A percentile compares a stretch with the other conserved stretches of the same genome.
Conservation (phyloP, 2,888 invertebrate genomes). For the Morinoia aosen region DNA sequence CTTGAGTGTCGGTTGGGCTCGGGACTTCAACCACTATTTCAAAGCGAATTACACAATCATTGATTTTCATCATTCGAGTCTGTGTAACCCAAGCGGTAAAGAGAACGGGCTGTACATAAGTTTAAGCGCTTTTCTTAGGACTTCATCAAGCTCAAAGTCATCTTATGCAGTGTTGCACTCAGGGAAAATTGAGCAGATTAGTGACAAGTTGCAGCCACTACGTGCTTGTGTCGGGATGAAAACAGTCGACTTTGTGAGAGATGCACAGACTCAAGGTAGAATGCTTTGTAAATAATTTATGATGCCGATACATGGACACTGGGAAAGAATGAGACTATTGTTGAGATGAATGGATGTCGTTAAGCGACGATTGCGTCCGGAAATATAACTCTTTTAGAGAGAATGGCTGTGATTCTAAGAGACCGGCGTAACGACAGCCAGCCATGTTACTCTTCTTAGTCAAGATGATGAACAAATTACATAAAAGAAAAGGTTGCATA, state of each 20-base stretch:
- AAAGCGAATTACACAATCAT: neutral
- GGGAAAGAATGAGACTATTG: neutral
- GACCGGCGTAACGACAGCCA: neutral
- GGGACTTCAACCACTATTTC: neutral
- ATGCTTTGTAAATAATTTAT: neutral
- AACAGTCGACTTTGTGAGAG: neutral
- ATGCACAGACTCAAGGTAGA: neutral
- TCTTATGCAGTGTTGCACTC: neutral
- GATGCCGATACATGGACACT: neutral
- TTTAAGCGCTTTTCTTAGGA: neutral
- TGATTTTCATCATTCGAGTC: neutral
- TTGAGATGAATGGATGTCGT: neutral
- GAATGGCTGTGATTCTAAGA: neutral
- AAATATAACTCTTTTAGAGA: neutral
- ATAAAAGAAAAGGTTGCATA: too few species aligned
- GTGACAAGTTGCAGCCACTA: neutral
- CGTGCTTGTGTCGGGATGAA: neutral
- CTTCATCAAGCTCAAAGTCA: neutral
- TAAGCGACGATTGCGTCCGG: neutral
- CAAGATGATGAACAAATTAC: too few species aligned
- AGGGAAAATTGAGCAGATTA: neutral
- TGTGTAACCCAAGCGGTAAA: neutral
- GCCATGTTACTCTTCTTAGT: too few species aligned
- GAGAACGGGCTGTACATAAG: neutral
- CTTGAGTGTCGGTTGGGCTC: neutral